Evolutionary conservation across 2,888 invertebrate species (phyloP).

Genomic region (Microdon myrmicae): DNA sequence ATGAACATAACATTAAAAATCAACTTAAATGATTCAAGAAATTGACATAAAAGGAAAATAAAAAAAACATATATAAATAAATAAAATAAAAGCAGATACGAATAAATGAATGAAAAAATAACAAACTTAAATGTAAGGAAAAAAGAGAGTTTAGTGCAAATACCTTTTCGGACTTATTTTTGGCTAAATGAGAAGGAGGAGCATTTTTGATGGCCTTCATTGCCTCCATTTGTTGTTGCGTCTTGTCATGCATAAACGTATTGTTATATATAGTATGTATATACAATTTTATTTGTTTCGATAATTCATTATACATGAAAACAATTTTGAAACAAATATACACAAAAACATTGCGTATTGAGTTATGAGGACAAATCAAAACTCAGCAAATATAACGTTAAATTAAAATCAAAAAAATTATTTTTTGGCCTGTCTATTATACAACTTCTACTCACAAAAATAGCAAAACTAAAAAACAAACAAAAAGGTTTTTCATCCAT

Average conservation of each 20-base stretch:
- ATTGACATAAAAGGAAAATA: too few relatives aligned
- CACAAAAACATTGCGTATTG: too few relatives aligned
- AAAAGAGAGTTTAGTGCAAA: constrained; percentile 54
- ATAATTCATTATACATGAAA: constrained; percentile 10
- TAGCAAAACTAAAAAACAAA: too few relatives aligned
- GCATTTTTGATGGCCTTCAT: constrained; percentile 85
- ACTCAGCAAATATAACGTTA: too few relatives aligned
- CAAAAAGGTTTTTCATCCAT: too few relatives aligned
- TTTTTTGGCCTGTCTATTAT: too few relatives aligned
- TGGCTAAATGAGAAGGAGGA: constrained; percentile 85
- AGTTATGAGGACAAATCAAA: too few relatives aligned
- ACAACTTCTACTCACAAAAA: too few relatives aligned
- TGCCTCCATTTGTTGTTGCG: constrained; percentile 70
- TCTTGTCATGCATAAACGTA: constrained; percentile 68
- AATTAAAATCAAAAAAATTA: too few relatives aligned
- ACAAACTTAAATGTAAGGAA: constrained; percentile 13
- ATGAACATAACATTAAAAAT: constrained; percentile 1
- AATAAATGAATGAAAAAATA: constrained; percentile 15
- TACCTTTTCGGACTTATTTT: constrained; percentile 89
- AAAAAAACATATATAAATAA: constrained; percentile 8
- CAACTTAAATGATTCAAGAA: constrained; percentile 15
- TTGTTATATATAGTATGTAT: constrained; percentile 11
- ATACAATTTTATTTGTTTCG: constrained; percentile 13
- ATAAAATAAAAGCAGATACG: neutral
- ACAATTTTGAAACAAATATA: too few relatives aligned